A percentile compares a stretch with the other conserved stretches of the same genome.
phyloP scores from a whole-genome alignment of 2,797 vertebrate species.

The Eidolon dupreanum region DNA sequence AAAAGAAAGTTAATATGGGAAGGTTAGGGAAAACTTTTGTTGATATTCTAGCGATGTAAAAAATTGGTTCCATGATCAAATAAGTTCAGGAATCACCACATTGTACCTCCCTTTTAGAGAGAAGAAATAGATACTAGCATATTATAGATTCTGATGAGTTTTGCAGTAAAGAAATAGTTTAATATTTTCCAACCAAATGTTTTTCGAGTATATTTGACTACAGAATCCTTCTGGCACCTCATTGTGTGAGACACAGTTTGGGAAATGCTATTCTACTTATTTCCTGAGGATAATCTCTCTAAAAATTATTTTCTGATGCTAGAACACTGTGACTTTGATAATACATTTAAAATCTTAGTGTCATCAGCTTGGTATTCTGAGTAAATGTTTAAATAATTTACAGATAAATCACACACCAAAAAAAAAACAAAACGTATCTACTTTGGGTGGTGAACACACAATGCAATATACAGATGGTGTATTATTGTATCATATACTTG shows the following conservation, averaged over 20 bases:
- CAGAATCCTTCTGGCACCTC: neutral
- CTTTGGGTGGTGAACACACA: too few species aligned
- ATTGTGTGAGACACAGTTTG: neutral
- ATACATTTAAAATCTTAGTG: constrained; percentile 37
- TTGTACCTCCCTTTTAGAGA: neutral
- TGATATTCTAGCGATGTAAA: neutral
- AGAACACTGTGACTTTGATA: constrained; percentile 45
- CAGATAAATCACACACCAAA: neutral
- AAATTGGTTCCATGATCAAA: neutral
- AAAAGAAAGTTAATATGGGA: neutral
- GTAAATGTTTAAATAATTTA: constrained; percentile 34
- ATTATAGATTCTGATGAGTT: neutral
- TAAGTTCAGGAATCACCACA: neutral
- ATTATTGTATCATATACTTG: too few species aligned
- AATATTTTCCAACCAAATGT: constrained; percentile 15
- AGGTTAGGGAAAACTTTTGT: neutral
- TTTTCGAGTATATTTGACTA: neutral
- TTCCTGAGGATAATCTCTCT: constrained; percentile 36
- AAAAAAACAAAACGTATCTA: too few species aligned
- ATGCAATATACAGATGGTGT: too few species aligned
- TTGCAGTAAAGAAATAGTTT: constrained; percentile 3
- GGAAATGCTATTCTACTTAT: neutral
- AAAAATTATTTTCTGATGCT: constrained; percentile 22
- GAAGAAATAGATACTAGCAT: neutral
- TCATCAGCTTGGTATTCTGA: constrained; percentile 32